These are phyloP conservation scores for Oophaga sylvatica DNA, from an alignment of 2,797 vertebrate genomes.

Conservation along the genomic window DNA sequence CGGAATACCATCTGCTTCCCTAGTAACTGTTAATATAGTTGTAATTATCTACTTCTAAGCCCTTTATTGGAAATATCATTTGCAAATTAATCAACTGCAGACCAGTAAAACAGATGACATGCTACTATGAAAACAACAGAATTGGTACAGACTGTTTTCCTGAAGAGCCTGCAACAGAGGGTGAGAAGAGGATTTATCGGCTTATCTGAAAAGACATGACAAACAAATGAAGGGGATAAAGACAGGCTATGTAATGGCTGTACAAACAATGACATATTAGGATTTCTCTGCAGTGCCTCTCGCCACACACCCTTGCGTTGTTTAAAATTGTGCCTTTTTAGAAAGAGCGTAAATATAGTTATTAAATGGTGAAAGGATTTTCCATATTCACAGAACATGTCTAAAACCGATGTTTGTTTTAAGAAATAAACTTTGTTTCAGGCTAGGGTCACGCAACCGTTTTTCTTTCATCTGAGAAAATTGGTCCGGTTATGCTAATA, in stretches of 20 bases:
- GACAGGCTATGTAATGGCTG: not conserved
- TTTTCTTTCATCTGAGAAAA: too few relatives aligned
- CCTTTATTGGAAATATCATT: constrained; percentile 98
- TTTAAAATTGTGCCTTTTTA: not conserved
- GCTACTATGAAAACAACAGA: constrained; percentile 77
- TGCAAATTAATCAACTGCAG: constrained; percentile 94
- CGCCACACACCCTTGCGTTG: not conserved
- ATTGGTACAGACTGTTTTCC: constrained; percentile 74
- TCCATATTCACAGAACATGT: too few relatives aligned
- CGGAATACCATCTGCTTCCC: constrained; percentile 97
- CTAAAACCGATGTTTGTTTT: too few relatives aligned
- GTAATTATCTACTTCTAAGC: constrained; percentile 99
- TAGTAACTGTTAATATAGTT: constrained; percentile 98
- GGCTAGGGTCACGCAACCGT: too few relatives aligned
- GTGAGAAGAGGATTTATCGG: constrained; percentile 55
- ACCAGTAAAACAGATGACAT: constrained; percentile 84
- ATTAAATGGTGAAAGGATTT: not conserved
- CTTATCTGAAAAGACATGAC: constrained; percentile 45
- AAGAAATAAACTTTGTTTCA: too few relatives aligned
- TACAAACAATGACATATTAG: constrained; percentile 14
- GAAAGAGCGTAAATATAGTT: not conserved
- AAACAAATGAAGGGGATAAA: constrained; percentile 44
- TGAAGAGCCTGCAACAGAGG: constrained; percentile 66
- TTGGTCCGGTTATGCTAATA: too few relatives aligned
- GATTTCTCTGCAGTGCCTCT: not conserved